A percentile compares a stretch with the other conserved stretches of the same genome.
Conservation (phyloP, 2,888 invertebrate species). For the Nomada lathburiana region DNA sequence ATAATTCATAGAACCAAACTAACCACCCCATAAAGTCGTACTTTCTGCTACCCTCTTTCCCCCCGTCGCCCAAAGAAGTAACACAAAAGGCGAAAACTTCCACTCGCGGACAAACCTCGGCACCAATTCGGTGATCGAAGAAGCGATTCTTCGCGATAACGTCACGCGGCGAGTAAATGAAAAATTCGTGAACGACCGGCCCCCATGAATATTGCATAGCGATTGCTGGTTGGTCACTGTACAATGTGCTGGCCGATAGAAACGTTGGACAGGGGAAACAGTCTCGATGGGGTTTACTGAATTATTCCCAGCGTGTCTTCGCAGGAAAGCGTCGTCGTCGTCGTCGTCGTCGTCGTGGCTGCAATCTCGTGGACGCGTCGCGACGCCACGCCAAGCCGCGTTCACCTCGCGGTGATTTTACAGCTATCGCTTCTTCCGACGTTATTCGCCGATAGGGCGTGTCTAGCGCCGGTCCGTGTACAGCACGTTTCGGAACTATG, state of each 20-base stretch:
- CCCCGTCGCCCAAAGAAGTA: not conserved
- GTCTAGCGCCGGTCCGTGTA: slow-evolving; percentile 36
- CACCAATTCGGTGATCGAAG: no score
- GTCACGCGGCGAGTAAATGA: slow-evolving; percentile 50
- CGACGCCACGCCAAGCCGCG: slow-evolving; percentile 37
- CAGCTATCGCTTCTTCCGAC: slow-evolving; percentile 17
- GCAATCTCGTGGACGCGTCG: slow-evolving; percentile 56
- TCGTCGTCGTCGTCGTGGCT: slow-evolving; percentile 50
- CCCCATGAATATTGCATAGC: slow-evolving; percentile 70
- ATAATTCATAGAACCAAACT: not conserved
- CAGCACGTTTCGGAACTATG: slow-evolving; percentile 63
- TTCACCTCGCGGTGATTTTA: slow-evolving; percentile 55
- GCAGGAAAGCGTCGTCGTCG: slow-evolving; percentile 54
- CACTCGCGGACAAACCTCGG: not conserved
- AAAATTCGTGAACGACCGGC: slow-evolving; percentile 68
- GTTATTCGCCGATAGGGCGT: slow-evolving; percentile 12
- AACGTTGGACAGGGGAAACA: not conserved
- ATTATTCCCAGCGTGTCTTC: slow-evolving; percentile 69
- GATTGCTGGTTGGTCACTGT: slow-evolving; percentile 66
- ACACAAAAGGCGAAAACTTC: not conserved
- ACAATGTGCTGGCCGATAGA: slow-evolving; percentile 27
- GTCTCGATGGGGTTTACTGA: slow-evolving; percentile 45
- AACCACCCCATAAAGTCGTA: no score
- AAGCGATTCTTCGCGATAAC: slow-evolving; percentile 40
- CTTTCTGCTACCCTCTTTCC: not conserved